These are phyloP conservation scores for Eremophila alpestris DNA, from an alignment of 2,797 vertebrate species.

Conservation along the genomic window DNA sequence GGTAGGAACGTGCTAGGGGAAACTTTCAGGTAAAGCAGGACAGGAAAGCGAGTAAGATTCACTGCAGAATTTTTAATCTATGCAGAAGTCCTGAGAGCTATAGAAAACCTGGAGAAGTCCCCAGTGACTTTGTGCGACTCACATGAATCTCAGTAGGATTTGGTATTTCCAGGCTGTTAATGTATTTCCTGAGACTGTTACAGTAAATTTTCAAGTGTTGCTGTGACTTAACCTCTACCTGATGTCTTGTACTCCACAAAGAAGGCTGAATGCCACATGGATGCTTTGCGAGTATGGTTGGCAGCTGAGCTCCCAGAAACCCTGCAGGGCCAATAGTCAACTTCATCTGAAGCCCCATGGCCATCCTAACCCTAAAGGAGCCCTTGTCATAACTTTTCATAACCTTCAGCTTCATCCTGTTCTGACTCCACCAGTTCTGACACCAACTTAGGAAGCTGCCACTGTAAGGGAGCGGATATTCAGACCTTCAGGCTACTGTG, in stretches of 20 bases:
- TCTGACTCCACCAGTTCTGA: background rate
- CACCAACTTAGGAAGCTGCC: background rate
- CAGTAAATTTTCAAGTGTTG: background rate
- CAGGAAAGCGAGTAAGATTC: background rate
- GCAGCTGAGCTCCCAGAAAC: background rate
- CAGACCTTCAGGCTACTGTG: background rate
- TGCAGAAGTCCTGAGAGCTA: background rate
- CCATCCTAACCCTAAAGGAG: background rate
- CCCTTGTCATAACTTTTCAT: background rate
- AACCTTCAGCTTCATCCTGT: background rate
- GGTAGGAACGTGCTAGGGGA: background rate
- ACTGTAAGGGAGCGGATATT: background rate
- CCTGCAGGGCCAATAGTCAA: background rate
- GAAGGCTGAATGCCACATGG: rapidly evolving
- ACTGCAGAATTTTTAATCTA: background rate
- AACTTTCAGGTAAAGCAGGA: background rate
- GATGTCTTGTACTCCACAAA: background rate
- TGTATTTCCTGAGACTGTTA: background rate
- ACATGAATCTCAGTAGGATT: background rate
- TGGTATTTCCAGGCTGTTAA: background rate
- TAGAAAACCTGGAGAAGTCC: background rate
- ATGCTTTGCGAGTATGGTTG: rapidly evolving
- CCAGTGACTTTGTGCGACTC: background rate
- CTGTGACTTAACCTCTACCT: background rate
- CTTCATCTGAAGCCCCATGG: background rate